Conservation (phyloP, 2,797 vertebrate species). For the Trachops cirrhosus region DNA sequence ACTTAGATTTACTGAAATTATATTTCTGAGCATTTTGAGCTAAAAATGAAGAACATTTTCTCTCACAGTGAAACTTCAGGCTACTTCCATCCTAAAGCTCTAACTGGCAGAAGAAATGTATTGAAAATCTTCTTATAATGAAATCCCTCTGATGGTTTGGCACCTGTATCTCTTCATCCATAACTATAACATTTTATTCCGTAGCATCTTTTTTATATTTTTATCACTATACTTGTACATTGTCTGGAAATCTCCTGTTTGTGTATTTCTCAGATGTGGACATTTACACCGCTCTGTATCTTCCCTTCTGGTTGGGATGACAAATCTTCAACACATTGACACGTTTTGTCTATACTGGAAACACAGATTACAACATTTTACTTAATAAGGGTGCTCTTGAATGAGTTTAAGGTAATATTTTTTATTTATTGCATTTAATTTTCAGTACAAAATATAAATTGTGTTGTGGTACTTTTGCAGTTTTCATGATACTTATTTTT, state of each 20-base stretch:
- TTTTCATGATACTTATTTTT: background rate
- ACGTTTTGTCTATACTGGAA: background rate
- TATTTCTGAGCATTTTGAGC: background rate
- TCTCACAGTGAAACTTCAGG: background rate
- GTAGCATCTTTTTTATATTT: background rate
- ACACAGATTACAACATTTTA: background rate
- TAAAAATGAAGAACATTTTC: background rate
- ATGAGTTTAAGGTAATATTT: background rate
- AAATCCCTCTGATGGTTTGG: background rate
- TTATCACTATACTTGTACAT: background rate
- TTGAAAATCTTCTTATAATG: background rate
- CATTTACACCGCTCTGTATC: background rate
- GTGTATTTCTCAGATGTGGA: background rate
- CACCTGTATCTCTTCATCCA: background rate
- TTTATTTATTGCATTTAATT: slow-evolving; percentile 42
- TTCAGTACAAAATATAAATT: slow-evolving; percentile 21
- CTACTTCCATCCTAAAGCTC: background rate
- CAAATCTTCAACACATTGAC: background rate
- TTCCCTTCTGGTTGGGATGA: background rate
- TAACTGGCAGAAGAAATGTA: background rate
- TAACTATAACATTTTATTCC: background rate
- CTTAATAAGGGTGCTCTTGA: background rate
- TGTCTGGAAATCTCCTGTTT: background rate
- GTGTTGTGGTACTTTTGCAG: background rate
- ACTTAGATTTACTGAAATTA: background rate